Conservation (phyloP, 2,113 vertebrate species). For the Periophthalmus modestus region DNA sequence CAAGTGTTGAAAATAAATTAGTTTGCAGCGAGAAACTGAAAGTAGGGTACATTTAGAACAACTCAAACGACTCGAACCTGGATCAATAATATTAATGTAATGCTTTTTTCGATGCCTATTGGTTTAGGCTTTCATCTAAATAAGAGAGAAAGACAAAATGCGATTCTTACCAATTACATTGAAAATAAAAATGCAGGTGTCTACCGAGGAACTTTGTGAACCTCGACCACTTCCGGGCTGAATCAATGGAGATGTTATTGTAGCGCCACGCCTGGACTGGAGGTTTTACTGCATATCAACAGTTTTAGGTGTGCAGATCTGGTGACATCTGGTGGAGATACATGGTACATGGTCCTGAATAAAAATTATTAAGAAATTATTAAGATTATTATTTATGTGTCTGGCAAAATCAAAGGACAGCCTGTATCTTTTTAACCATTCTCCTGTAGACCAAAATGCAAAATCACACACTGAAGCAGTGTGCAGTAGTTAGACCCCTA, state of each 20-base stretch:
- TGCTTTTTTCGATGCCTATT: background rate
- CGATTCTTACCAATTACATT: background rate
- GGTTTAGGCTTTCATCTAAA: background rate
- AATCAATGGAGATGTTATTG: background rate
- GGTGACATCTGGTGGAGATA: slow-evolving; percentile 46
- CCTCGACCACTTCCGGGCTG: background rate
- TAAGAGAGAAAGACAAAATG: background rate
- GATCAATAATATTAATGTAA: background rate
- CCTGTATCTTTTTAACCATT: too few relatives aligned
- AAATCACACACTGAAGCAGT: slow-evolving; percentile 1
- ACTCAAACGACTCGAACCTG: background rate
- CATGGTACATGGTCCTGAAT: background rate
- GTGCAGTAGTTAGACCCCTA: slow-evolving; percentile 10
- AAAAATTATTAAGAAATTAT: too few relatives aligned
- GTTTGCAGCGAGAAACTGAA: background rate
- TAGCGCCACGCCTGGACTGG: slow-evolving; percentile 20
- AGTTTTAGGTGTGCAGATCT: background rate
- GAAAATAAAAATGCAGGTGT: background rate
- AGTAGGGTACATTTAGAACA: background rate
- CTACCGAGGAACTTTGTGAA: background rate
- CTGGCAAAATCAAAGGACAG: background rate
- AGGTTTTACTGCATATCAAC: slow-evolving; percentile 2
- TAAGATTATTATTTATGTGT: background rate
- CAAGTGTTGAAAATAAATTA: background rate
- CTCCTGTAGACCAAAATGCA: slow-evolving; percentile 13